Evolutionary conservation across 2,797 vertebrate genomes (phyloP), one percentile per base, ranked within the genome.

Genomic region (Clarias platycephalus): DNA sequence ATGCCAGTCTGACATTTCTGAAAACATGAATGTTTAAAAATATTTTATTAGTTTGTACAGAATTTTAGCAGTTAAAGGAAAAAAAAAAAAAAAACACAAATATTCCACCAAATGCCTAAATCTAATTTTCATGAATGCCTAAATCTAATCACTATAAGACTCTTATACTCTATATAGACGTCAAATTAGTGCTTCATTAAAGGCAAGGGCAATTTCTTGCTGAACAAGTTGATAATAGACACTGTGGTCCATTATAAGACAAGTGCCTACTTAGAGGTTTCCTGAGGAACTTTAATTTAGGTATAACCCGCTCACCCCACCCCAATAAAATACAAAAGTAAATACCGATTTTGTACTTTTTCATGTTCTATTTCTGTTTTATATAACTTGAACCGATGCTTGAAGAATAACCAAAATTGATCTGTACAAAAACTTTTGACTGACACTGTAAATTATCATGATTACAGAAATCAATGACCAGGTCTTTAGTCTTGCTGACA

Each of bases 191-290:
- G 4, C 71, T 74, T 8, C 58, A 76, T 76, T 57, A 76, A 57
- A 78, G 58, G 76, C 20, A 78, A 40, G 57, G 57, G 22, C 31
- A 31, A 31, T 31, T 31, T 31, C 1, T 31, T 31, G 31, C 22
- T 58, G 53, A 76, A 22, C 74, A 53, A 57, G 74, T 31, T 76
- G 18, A 76, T 57, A 75, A 75, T 53, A 58, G 74, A 37, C 31
- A 37, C 22, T 63, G 24, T 63, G 63, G 76, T 79, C 18, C 40
- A 13, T 12, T 77, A 31, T 31, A 31, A 31, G 1, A 31, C 31
- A n/a, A 63, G 76, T 26, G 24, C 58, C 13, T 40, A 63, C 63
- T 63, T 26, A 79, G 24, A 79, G 31, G 58, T 79, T 58, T 79
- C 75, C 49, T 34, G 53, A 58, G 74, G 15, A 75, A 31, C 26